These are phyloP conservation scores for Lithosia quadra DNA, from an alignment of 2,888 invertebrate species.

Conservation along the genomic window DNA sequence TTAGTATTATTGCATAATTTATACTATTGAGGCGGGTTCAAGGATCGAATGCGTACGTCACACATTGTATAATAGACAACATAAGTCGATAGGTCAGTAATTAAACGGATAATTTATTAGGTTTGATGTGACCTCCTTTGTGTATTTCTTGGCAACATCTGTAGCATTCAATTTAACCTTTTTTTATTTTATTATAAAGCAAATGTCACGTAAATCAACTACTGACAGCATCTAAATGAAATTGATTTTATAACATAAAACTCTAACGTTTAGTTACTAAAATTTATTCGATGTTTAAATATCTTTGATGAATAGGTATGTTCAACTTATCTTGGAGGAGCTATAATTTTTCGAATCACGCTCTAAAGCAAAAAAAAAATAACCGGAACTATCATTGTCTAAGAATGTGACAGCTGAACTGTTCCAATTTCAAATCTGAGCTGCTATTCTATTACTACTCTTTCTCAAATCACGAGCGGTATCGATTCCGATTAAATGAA, in stretches of 20 bases:
- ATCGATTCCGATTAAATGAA: constrained; percentile 80
- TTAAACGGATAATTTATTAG: constrained; percentile 40
- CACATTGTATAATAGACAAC: constrained; percentile 51
- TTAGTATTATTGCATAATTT: constrained; percentile 72
- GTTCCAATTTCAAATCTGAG: constrained; percentile 63
- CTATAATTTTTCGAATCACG: background rate
- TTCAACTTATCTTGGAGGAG: background rate
- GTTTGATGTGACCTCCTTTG: constrained; percentile 17
- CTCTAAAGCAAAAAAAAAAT: background rate
- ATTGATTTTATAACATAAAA: background rate
- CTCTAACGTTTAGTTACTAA: background rate
- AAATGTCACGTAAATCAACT: background rate
- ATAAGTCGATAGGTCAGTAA: constrained; percentile 49
- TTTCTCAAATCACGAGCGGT: constrained; percentile 58
- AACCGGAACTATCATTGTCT: constrained; percentile 26
- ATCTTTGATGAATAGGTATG: background rate
- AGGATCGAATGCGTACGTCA: constrained; percentile 60
- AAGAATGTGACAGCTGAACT: constrained; percentile 41
- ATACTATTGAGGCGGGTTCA: constrained; percentile 63
- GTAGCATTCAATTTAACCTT: constrained; percentile 5
- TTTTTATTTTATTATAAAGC: background rate
- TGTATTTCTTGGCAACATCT: constrained; percentile 9
- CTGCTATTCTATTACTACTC: constrained; percentile 30
- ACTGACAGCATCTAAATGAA: background rate
- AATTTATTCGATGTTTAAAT: background rate